Evolutionary conservation across 2,113 vertebrate genomes (phyloP), one percentile per base, ranked within the genome.

Genomic region (Origma solitaria): DNA sequence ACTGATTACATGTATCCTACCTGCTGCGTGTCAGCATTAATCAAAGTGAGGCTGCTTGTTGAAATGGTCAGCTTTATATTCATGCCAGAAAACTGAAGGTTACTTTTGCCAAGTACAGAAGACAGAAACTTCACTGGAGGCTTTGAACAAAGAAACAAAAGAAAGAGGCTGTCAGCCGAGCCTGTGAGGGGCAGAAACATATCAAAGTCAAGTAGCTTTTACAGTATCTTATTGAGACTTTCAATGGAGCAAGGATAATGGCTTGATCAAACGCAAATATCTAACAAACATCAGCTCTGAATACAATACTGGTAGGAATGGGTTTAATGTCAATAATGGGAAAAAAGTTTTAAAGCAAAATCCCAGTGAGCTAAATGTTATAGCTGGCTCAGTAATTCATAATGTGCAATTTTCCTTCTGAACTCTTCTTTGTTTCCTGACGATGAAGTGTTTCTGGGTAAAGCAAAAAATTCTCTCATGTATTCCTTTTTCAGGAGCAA

Each of bases 1-100:
- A 40, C 62, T 23, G 62, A 64, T 72, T 51, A 37, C 37, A 56
- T 6, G 49, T 25, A 70, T 90, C 97, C 97, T 97, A 99, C 99
- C 99, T 99, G 98, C 88, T 98, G 98, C 4, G 98, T 98, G 92
- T 98, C 98, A 64, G 98, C 96, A 21, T 98, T 98, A 88, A 98
- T 98, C 95, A 99, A 61, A 54, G 97, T 98, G 90, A 99, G 97
- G 68, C 98, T 99, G 94, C 98, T 98, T 22, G 98, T 98, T 71
- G 98, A 99, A 94, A 99, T 98, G 56, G 98, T 98, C 95, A 99
- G 97, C 96, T 98, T 98, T 97, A 99, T 97, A 84, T 98, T 98
- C 89, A 98, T 92, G 35, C 99, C 99, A 60, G 98, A 98, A 98
- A 99, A 99, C 98, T 99, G 98, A 86, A 99, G 98, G 96, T 99